Evolutionary conservation across 2,113 vertebrate genomes (phyloP).

Genomic region (Ovibos moschatus): DNA sequence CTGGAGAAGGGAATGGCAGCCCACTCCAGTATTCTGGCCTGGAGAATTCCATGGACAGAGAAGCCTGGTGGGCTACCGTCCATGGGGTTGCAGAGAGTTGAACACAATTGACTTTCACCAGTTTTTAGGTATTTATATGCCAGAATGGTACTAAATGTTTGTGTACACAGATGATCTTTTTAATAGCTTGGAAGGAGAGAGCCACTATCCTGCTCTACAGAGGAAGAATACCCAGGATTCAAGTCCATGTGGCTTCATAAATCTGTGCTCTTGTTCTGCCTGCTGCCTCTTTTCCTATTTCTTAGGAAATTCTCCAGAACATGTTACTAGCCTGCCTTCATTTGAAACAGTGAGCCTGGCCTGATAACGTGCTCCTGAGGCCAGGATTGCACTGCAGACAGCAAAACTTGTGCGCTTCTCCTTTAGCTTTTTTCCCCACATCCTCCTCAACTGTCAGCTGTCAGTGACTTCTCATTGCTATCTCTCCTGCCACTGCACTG

Average conservation of each 20-base stretch:
- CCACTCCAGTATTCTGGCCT: neutral
- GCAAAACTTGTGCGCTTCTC: neutral
- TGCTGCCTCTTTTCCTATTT: neutral
- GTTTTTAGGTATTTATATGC: neutral
- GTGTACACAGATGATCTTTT: neutral
- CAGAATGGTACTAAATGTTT: neutral
- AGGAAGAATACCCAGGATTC: neutral
- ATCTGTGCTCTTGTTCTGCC: neutral
- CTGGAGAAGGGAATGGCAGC: neutral
- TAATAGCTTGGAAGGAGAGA: neutral
- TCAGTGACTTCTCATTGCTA: neutral
- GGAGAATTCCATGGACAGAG: neutral
- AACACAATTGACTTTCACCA: neutral
- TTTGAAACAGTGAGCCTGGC: neutral
- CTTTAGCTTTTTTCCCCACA: neutral
- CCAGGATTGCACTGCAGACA: neutral
- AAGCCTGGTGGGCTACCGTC: neutral
- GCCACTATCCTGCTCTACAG: neutral
- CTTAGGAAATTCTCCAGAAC: neutral
- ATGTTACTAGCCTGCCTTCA: neutral
- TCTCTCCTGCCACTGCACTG: neutral
- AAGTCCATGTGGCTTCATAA: neutral
- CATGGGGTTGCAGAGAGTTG: neutral
- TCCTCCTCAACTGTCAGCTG: neutral
- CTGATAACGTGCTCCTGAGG: neutral